Evolutionary conservation across 2,797 vertebrate genomes (phyloP).

Genomic region (Monodelphis domestica): DNA sequence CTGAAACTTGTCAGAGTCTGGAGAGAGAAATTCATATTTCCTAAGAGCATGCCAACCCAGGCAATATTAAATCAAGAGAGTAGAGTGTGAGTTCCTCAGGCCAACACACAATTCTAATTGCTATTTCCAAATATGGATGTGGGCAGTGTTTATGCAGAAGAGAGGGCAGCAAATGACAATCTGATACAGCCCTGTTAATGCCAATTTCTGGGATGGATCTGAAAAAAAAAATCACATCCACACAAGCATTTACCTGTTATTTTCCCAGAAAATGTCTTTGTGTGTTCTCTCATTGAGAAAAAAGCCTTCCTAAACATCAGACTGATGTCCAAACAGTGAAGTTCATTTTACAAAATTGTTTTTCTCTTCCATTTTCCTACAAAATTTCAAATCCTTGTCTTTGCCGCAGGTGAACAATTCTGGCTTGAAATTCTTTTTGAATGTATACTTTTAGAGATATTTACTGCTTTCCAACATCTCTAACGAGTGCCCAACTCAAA

Average conservation of each 20-base stretch:
- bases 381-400: background rate
- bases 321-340: background rate
- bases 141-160: background rate
- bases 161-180: background rate
- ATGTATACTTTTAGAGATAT: conserved; percentile 13
- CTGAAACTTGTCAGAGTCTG: background rate
- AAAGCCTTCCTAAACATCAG: background rate
- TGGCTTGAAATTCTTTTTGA: background rate
- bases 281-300: background rate
- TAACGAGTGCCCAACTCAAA: conserved; percentile 6
- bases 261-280: background rate
- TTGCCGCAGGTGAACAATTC: background rate
- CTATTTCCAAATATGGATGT: background rate
- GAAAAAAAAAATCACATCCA: background rate
- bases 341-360: background rate
- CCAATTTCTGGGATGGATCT: background rate
- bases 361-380: background rate
- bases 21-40: background rate
- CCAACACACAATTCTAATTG: background rate
- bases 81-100: background rate
- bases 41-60: background rate
- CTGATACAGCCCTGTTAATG: background rate
- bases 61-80: background rate
- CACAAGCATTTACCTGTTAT: background rate
- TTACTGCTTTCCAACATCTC: background rate